Evolutionary conservation across 2,113 vertebrate genomes (phyloP).

Genomic region (Galbula dea): DNA sequence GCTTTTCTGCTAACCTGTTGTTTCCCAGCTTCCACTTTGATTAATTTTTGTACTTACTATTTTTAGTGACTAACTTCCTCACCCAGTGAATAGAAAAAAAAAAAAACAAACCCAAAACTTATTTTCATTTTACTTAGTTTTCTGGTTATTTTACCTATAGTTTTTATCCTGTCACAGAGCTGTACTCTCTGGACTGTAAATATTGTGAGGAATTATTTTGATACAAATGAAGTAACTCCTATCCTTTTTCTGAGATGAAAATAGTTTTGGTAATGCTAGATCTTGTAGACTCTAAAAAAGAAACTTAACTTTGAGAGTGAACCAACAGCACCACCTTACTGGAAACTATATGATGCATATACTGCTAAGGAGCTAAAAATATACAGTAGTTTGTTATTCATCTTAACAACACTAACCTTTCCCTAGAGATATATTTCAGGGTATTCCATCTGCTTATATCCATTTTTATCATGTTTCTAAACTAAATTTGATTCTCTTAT

Average conservation of each 20-base stretch:
- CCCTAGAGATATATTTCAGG: conserved; percentile 8
- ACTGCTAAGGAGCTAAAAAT: not conserved
- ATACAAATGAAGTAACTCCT: not conserved
- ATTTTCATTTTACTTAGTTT: not conserved
- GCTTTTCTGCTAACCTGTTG: not conserved
- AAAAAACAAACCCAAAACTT: not conserved
- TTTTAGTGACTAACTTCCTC: not conserved
- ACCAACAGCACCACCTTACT: not conserved
- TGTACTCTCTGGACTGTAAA: not conserved
- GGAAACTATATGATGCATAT: not conserved
- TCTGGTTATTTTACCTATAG: not conserved
- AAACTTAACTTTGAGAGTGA: not conserved
- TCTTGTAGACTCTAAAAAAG: not conserved
- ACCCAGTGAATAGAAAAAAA: not conserved
- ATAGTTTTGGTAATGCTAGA: not conserved
- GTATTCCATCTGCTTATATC: conserved; percentile 20
- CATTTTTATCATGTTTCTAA: conserved; percentile 32
- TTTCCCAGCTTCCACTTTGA: not conserved
- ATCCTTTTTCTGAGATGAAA: not conserved
- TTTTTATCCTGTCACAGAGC: not conserved
- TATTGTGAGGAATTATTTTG: not conserved
- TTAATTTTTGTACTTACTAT: not conserved
- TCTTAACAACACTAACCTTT: conserved; percentile 33
- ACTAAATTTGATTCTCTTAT: not conserved
- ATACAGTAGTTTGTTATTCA: not conserved